Conservation (phyloP, 1,140 invertebrate genomes). For the Drosophila murphyi region DNA sequence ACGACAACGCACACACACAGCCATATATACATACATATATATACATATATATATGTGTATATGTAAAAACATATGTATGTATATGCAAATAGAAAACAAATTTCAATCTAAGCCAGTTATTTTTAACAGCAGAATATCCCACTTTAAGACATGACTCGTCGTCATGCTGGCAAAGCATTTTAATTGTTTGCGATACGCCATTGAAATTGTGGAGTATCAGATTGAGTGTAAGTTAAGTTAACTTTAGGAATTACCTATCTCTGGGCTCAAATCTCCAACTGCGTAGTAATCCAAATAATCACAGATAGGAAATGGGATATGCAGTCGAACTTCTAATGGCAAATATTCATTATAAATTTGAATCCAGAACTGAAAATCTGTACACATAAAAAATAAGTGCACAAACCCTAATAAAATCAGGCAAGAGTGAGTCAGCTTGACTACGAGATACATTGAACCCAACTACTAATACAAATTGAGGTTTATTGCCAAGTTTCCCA, state of each 20-base stretch:
- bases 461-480: too few species aligned
- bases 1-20: conserved; percentile 9
- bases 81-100: conserved; percentile 19
- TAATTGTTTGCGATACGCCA: conserved; percentile 41
- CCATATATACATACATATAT: background rate
- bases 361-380: too few species aligned
- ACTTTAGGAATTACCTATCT: too few species aligned
- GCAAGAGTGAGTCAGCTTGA: too few species aligned
- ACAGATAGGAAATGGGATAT: too few species aligned
- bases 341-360: too few species aligned
- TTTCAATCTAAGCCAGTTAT: conserved; percentile 18
- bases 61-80: background rate
- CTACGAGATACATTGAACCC: too few species aligned
- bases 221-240: background rate
- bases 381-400: too few species aligned
- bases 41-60: background rate
- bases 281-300: background rate
- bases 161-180: conserved; percentile 54
- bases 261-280: too few species aligned
- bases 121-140: background rate
- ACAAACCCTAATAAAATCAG: too few species aligned
- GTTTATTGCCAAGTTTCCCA: too few species aligned
- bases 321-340: too few species aligned
- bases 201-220: background rate
- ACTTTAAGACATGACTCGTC: conserved; percentile 8